Evolutionary conservation across 1,140 invertebrate genomes (phyloP).

Genomic region (Drosophila melanogaster): DNA sequence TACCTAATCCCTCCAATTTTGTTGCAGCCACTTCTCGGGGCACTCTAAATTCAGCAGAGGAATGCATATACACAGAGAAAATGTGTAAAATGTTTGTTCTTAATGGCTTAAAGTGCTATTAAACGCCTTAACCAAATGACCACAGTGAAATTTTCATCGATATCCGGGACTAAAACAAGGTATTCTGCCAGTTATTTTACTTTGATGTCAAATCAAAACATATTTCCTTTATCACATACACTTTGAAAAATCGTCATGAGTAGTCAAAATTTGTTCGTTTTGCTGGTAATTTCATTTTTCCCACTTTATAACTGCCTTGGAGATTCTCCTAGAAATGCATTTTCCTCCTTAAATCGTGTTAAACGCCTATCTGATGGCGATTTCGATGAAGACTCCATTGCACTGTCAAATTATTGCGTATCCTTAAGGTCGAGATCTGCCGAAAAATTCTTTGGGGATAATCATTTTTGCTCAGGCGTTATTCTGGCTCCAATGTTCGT

Average conservation of each 20-base stretch:
- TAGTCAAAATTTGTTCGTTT: conserved; percentile 3
- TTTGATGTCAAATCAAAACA: neutral
- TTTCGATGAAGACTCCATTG: neutral
- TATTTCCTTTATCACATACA: neutral
- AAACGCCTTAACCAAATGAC: neutral
- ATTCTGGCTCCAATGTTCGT: conserved; percentile 22
- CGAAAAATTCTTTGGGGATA: conserved; percentile 44
- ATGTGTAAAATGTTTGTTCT: neutral
- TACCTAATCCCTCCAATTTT: conserved; percentile 25
- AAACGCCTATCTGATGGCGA: neutral
- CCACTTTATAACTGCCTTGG: neutral
- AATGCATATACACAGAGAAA: neutral
- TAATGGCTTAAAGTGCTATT: neutral
- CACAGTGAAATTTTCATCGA: too few relatives aligned
- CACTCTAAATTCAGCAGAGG: conserved; percentile 20
- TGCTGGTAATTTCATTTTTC: neutral
- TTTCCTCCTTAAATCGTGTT: neutral
- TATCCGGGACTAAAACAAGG: too few relatives aligned
- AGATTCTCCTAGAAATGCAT: neutral
- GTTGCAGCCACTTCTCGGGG: conserved; percentile 8
- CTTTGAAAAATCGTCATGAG: conserved; percentile 8
- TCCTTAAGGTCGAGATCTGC: conserved; percentile 45
- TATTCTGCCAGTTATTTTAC: neutral
- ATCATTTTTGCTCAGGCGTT: conserved; percentile 52
- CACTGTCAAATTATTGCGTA: conserved; percentile 28